Percentiles rank a stretch among this genome's conserved stretches.
These are phyloP conservation scores for Tragelaphus scriptus DNA, from an alignment of 2,113 vertebrate genomes.

Conservation along the genomic window DNA sequence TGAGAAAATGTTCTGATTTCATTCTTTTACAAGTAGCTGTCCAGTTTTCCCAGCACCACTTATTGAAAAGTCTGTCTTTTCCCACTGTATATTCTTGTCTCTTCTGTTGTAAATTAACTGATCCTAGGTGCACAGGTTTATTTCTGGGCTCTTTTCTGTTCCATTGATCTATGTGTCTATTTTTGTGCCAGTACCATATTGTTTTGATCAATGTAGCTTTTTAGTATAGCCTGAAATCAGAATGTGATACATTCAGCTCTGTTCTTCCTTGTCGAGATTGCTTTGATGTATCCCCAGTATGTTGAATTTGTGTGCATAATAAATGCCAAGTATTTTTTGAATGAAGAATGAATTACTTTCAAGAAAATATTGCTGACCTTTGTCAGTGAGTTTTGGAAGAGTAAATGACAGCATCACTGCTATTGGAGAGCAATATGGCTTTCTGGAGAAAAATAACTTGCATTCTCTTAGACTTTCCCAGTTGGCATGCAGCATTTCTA, in stretches of 20 bases:
- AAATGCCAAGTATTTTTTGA: conserved; percentile 4
- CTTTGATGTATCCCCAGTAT: background rate
- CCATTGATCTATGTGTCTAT: background rate
- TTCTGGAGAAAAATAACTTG: background rate
- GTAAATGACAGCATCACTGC: background rate
- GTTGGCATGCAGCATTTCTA: background rate
- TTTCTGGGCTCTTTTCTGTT: background rate
- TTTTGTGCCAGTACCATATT: background rate
- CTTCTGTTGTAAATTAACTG: background rate
- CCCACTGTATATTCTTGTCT: background rate
- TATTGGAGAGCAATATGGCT: background rate
- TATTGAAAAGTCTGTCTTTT: background rate
- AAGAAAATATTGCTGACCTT: background rate
- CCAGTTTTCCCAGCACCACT: background rate
- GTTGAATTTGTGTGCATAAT: conserved; percentile 11
- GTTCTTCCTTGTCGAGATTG: background rate
- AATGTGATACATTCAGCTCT: background rate
- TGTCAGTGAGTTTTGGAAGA: conserved; percentile 31
- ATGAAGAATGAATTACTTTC: conserved; percentile 20
- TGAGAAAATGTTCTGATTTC: background rate
- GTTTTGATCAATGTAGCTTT: background rate
- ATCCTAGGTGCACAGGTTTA: background rate
- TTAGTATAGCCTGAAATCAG: background rate
- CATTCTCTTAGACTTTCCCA: background rate
- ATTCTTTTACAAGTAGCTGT: background rate